These are phyloP conservation scores for Ascidia mentula DNA, from an alignment of 23 tunicate species.

Conservation along the genomic window DNA sequence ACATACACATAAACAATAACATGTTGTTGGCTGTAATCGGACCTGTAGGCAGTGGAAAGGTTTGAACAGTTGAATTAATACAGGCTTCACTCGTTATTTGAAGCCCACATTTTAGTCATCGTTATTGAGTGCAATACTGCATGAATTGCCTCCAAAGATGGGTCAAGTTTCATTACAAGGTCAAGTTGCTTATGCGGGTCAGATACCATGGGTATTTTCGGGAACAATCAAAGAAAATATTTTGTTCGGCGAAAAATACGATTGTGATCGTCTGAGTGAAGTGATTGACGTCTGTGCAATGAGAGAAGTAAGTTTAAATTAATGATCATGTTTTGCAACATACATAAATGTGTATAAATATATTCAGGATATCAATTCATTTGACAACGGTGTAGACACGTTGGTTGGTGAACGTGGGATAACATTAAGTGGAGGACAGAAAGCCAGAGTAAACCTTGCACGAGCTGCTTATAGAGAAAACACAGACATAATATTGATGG, in stretches of 20 bases:
- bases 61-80: background rate
- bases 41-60: constrained; percentile 85
- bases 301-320: background rate
- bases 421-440: constrained; percentile 21
- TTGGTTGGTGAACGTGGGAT: constrained; percentile 1
- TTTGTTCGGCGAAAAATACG: constrained; percentile 50
- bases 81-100: background rate
- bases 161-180: constrained; percentile 36
- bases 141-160: constrained; percentile 28
- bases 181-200: constrained; percentile 43
- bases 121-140: constrained; percentile 43
- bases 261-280: constrained; percentile 19
- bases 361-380: background rate
- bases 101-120: constrained; percentile 34
- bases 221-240: constrained; percentile 64
- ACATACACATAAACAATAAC: constrained; percentile 23
- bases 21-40: constrained; percentile 66
- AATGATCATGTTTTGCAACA: background rate
- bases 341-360: background rate
- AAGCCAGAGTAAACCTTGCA: constrained; percentile 89
- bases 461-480: constrained; percentile 66
- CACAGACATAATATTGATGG: constrained; percentile 58
- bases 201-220: constrained; percentile 61
- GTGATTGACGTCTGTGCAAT: constrained; percentile 42
- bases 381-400: background rate